These are phyloP conservation scores for Leptodactylus fuscus DNA, from an alignment of 2,113 vertebrate genomes.

Conservation along the genomic window DNA sequence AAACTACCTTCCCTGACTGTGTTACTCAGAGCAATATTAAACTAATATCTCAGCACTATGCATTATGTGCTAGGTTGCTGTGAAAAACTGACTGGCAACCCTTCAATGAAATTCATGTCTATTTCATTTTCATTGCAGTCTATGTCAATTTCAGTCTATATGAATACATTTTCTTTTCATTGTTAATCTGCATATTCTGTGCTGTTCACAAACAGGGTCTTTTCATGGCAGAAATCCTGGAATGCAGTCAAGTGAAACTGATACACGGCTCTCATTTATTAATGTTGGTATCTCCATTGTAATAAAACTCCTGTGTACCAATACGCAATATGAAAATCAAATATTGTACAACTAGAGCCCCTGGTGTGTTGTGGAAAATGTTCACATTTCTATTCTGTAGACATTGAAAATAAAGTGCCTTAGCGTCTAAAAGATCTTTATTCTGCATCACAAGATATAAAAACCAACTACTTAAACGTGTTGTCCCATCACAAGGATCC, in stretches of 20 bases:
- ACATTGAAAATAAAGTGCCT: conserved; percentile 1
- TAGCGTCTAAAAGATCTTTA: conserved; percentile 26
- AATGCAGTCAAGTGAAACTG: conserved; percentile 47
- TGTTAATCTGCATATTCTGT: conserved; percentile 46
- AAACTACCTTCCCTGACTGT: neutral
- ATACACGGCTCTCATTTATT: conserved; percentile 46
- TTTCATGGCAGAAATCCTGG: conserved; percentile 49
- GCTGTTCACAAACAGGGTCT: conserved; percentile 11
- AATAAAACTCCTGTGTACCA: conserved; percentile 30
- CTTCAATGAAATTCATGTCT: conserved; percentile 23
- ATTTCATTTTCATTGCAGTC: conserved; percentile 39
- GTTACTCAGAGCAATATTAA: conserved; percentile 5
- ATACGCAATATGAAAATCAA: conserved; percentile 40
- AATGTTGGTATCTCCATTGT: conserved; percentile 37
- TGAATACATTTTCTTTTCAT: conserved; percentile 52
- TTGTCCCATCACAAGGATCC: too few species aligned
- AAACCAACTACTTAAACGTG: too few species aligned
- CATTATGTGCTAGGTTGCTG: conserved; percentile 6
- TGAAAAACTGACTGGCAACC: conserved; percentile 37
- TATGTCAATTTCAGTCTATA: conserved; percentile 48
- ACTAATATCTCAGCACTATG: conserved; percentile 8
- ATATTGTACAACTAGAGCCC: conserved; percentile 35
- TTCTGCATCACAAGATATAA: conserved; percentile 14
- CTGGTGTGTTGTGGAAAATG: conserved; percentile 30
- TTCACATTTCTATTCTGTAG: neutral